Conservation (phyloP, 2,888 invertebrate species). For the Drosophila infuscata region DNA sequence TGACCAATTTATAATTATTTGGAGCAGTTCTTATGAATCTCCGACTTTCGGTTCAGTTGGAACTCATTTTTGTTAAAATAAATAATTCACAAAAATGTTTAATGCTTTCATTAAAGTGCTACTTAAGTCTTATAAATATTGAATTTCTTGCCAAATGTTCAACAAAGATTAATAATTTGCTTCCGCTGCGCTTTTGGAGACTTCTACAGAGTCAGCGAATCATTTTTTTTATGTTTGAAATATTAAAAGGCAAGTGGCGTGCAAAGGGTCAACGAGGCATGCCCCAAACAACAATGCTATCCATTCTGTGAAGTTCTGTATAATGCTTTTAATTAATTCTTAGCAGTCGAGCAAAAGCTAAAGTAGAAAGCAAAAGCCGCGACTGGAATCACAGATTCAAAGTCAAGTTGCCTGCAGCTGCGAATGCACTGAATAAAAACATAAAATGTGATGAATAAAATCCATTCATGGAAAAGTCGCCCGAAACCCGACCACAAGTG, state of each 20-base stretch:
- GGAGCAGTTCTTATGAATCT: background rate
- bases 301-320: conserved; percentile 56
- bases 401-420: conserved; percentile 66
- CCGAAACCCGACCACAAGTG: conserved; percentile 51
- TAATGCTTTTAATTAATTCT: conserved; percentile 75
- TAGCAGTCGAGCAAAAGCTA: conserved; percentile 33
- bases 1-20: background rate
- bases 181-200: background rate
- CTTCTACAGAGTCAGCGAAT: background rate
- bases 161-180: conserved; percentile 5
- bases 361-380: conserved; percentile 15
- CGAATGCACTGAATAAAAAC: conserved; percentile 35
- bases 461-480: conserved; percentile 70
- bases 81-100: background rate
- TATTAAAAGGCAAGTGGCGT: conserved; percentile 47
- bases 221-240: background rate
- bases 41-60: background rate
- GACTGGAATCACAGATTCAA: conserved; percentile 49
- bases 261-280: conserved; percentile 33
- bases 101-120: background rate
- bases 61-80: background rate
- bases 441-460: conserved; percentile 67
- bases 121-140: background rate
- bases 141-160: background rate
- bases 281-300: conserved; percentile 51